Conservation (phyloP, 2,888 invertebrate genomes). For the Cerastis leucographa region DNA sequence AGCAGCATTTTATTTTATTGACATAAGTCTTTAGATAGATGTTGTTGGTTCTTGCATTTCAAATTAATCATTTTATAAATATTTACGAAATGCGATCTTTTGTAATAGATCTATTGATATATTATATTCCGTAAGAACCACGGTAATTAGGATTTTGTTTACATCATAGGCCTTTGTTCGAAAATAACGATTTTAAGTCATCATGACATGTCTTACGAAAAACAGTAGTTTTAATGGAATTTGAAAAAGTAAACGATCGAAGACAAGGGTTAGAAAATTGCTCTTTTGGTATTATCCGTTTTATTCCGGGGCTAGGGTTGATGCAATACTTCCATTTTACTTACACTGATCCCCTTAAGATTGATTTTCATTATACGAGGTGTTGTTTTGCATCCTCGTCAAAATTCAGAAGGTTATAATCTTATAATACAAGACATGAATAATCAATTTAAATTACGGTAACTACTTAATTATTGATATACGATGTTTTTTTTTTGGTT, state of each 20-base stretch:
- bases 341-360: not conserved
- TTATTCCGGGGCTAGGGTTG: no score
- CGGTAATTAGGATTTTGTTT: not conserved
- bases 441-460: no score
- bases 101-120: slow-evolving; percentile 3
- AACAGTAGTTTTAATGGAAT: not conserved
- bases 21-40: not conserved
- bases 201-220: not conserved
- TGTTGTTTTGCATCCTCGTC: no score
- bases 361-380: not conserved
- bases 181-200: not conserved
- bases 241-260: not conserved
- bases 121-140: not conserved
- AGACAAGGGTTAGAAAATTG: not conserved
- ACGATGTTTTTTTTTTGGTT: no score
- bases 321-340: no score
- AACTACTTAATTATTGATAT: no score
- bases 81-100: not conserved
- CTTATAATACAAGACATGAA: no score
- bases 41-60: slow-evolving; percentile 5
- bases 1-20: not conserved
- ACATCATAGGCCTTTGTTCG: slow-evolving; percentile 22
- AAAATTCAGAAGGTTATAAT: no score
- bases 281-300: not conserved
- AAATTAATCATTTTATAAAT: not conserved